Conservation (phyloP, 35 echinoderm and acorn worm genomes). For the Ptychodera flava region DNA sequence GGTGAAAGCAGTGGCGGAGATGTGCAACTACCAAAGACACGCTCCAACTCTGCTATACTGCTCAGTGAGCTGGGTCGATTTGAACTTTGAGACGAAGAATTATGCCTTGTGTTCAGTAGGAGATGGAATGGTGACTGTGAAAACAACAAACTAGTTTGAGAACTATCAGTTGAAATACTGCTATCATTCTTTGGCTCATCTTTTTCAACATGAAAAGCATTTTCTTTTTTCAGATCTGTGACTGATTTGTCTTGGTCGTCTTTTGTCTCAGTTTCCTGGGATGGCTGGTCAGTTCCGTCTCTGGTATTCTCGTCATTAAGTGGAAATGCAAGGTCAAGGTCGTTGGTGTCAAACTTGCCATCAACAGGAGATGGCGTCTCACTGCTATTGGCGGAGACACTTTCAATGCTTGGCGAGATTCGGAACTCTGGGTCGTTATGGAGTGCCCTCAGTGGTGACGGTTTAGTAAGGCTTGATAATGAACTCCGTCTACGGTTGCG, state of each 20-base stretch:
- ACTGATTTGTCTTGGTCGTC: not conserved
- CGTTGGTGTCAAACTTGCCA: not conserved
- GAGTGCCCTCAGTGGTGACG: not conserved
- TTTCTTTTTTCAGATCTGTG: not conserved
- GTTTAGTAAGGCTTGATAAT: not conserved
- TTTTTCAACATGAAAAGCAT: not conserved
- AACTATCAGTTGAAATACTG: not conserved
- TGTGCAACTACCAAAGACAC: not conserved
- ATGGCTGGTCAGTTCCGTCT: not conserved
- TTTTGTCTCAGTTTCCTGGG: not conserved
- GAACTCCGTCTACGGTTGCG: not conserved
- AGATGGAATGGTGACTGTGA: not conserved
- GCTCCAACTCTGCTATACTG: not conserved
- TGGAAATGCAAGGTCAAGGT: not conserved
- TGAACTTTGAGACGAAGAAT: not conserved
- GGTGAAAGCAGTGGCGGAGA: not conserved
- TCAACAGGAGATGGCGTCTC: not conserved
- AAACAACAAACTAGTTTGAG: not conserved
- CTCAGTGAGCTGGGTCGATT: not conserved
- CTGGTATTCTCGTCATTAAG: not conserved
- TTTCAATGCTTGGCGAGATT: not conserved
- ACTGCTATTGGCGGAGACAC: not conserved
- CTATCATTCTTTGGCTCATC: not conserved
- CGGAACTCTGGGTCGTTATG: not conserved
- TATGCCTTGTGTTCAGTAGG: not conserved